phyloP scores from a whole-genome alignment of 1,140 invertebrate species.

The Melipona quadrifasciata region DNA sequence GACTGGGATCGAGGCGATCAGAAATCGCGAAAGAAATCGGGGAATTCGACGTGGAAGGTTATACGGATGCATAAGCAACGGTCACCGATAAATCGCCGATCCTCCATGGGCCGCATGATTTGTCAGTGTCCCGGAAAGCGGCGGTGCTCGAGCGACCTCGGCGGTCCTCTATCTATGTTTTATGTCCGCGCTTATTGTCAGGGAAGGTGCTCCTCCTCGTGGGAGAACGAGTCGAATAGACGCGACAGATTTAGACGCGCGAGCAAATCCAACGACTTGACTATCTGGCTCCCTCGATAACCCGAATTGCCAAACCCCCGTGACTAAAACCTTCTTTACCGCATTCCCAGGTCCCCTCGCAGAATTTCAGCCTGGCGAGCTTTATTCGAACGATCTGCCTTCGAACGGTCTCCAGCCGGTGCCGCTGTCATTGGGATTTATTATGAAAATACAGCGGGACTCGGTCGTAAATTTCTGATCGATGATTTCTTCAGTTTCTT shows the following conservation, averaged over 20 bases:
- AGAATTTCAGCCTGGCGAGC: neutral
- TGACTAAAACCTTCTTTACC: neutral
- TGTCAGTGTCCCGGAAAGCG: conserved; percentile 8
- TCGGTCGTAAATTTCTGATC: neutral
- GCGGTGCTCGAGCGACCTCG: neutral
- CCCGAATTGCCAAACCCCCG: neutral
- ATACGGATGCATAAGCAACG: neutral
- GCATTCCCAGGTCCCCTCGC: neutral
- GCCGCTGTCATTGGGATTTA: neutral
- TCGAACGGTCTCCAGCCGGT: neutral
- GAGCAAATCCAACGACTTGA: neutral
- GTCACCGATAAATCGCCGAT: conserved; percentile 23
- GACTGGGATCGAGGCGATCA: no score
- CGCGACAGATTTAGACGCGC: conserved; percentile 26
- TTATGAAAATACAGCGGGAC: neutral
- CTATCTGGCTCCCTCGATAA: conserved; percentile 1
- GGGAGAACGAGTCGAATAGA: neutral
- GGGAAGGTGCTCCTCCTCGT: neutral
- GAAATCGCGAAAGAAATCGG: neutral
- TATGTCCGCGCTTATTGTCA: conserved; percentile 29
- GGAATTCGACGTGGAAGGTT: neutral
- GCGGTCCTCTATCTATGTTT: conserved; percentile 27
- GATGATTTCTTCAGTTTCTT: neutral
- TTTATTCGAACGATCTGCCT: neutral
- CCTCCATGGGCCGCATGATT: conserved; percentile 1